A percentile compares a stretch with the other conserved stretches of the same genome.
phyloP scores from a whole-genome alignment of 2,113 vertebrate species.

The Oryzias celebensis region DNA sequence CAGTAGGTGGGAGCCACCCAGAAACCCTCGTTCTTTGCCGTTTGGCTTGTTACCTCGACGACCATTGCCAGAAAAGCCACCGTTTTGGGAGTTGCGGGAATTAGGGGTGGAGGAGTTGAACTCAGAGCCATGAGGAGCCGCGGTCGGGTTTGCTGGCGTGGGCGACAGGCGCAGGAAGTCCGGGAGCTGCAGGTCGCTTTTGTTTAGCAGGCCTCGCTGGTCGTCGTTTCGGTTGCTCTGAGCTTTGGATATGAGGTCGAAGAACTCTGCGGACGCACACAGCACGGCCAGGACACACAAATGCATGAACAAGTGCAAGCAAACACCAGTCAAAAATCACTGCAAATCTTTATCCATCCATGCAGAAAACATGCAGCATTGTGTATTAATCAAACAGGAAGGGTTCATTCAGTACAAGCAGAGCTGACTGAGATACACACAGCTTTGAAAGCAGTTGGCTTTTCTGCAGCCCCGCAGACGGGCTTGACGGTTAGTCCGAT shows the following conservation, averaged over 20 bases:
- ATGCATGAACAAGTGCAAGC: conserved; percentile 19
- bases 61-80: conserved; percentile 60
- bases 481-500: conserved; percentile 61
- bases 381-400: conserved; percentile 58
- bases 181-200: conserved; percentile 92
- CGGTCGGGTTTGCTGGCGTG: conserved; percentile 33
- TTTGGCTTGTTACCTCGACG: conserved; percentile 61
- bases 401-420: conserved; percentile 63
- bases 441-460: conserved; percentile 65
- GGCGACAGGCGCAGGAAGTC: conserved; percentile 89
- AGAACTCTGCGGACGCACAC: conserved; percentile 86
- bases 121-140: conserved; percentile 42
- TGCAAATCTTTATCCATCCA: not conserved
- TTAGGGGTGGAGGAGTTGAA: conserved; percentile 73
- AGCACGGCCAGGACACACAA: conserved; percentile 13
- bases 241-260: conserved; percentile 99
- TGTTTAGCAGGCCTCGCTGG: conserved; percentile 97
- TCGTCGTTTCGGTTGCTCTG: conserved; percentile 97
- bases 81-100: conserved; percentile 65
- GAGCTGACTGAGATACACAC: conserved; percentile 56
- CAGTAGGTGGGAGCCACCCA: conserved; percentile 57
- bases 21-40: conserved; percentile 36
- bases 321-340: conserved; percentile 18
- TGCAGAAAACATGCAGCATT: conserved; percentile 46
- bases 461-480: conserved; percentile 47